A percentile compares a stretch with the other conserved stretches of the same genome.
phyloP scores from a whole-genome alignment of 1,140 invertebrate genomes.

The Bacillus rossius region DNA sequence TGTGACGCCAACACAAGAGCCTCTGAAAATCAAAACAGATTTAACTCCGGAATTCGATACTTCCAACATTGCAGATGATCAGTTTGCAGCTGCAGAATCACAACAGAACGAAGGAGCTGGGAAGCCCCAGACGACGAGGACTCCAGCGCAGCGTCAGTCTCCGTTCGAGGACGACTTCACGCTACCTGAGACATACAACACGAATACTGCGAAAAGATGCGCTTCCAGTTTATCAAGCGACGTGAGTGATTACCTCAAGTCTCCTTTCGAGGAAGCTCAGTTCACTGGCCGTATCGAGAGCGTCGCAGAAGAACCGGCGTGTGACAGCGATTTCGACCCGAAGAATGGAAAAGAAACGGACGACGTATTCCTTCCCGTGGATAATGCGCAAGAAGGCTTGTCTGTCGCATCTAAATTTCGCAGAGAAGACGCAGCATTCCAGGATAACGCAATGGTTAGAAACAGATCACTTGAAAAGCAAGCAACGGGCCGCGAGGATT shows the following conservation, averaged over 20 bases:
- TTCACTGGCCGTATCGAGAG: conserved; percentile 6
- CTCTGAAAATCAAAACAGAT: not conserved
- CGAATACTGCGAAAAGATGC: not conserved
- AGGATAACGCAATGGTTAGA: conserved; percentile 3
- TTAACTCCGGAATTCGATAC: not conserved
- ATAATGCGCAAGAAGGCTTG: not conserved
- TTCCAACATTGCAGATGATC: not conserved
- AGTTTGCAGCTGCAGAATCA: not conserved
- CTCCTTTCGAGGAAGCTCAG: conserved; percentile 22
- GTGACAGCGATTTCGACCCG: conserved; percentile 2
- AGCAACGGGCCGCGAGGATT: conserved; percentile 4
- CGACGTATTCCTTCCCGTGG: conserved; percentile 21
- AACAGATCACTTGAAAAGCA: not conserved
- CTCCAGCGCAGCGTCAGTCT: conserved; percentile 43
- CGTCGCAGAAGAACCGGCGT: conserved; percentile 13
- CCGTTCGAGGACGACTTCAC: conserved; percentile 71
- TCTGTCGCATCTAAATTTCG: not conserved
- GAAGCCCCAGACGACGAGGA: conserved; percentile 2
- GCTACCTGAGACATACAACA: conserved; percentile 28
- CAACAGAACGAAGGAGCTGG: not conserved
- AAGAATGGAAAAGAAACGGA: conserved; percentile 18
- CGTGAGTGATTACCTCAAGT: conserved; percentile 29
- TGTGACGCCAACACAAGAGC: not conserved
- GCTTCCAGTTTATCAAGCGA: conserved; percentile 34
- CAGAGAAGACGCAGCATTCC: conserved; percentile 9